These are phyloP conservation scores for Avahi laniger DNA, from an alignment of 2,797 vertebrate species.

Conservation along the genomic window DNA sequence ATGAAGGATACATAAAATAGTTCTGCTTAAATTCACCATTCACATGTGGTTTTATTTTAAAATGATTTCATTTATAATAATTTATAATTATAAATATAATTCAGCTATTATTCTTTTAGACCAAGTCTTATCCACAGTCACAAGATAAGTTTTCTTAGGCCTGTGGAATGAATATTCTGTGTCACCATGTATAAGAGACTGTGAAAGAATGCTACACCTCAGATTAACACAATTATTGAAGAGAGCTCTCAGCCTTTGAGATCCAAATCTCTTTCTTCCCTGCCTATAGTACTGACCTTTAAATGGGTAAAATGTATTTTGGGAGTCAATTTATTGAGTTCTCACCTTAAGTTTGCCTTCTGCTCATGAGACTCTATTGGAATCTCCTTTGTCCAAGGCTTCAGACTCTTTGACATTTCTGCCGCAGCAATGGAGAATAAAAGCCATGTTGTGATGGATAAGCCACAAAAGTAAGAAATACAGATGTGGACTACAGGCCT, in stretches of 20 bases:
- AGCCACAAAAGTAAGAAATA: constrained; percentile 20
- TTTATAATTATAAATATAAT: not conserved
- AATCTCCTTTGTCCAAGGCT: constrained; percentile 38
- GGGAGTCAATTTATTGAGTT: not conserved
- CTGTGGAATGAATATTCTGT: not conserved
- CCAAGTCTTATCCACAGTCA: not conserved
- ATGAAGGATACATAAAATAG: not conserved
- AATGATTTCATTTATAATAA: not conserved
- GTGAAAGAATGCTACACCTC: not conserved
- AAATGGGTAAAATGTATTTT: constrained; percentile 15
- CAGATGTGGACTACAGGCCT: constrained; percentile 6
- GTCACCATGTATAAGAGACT: not conserved
- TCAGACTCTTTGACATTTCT: constrained; percentile 41
- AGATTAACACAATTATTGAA: not conserved
- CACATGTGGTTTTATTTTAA: not conserved
- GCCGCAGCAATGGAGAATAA: constrained; percentile 44
- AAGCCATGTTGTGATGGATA: constrained; percentile 50
- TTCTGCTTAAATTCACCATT: not conserved
- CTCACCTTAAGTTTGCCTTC: not conserved
- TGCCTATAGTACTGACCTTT: not conserved
- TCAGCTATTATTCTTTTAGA: not conserved
- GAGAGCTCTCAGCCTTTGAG: not conserved
- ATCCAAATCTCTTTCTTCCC: not conserved
- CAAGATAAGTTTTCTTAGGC: not conserved
- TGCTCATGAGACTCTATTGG: constrained; percentile 26